Conservation (phyloP, 64 coral and sea anemone genomes). For the Orbicella faveolata region DNA sequence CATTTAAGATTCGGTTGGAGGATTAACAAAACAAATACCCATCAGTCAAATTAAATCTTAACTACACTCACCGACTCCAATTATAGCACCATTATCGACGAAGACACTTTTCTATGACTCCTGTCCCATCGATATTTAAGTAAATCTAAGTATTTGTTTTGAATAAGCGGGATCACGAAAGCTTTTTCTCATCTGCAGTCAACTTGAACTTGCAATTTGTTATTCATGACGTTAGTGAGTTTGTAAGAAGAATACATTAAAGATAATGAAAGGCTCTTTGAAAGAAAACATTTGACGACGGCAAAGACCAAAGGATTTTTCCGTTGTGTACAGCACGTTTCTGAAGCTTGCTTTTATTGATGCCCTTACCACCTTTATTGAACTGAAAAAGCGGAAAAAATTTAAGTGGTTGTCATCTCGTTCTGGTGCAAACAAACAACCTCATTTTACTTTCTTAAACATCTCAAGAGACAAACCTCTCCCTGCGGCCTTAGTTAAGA, state of each 20-base stretch:
- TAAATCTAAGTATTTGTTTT: neutral
- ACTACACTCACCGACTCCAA: neutral
- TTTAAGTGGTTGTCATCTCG: neutral
- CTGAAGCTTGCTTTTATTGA: neutral
- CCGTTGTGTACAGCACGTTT: neutral
- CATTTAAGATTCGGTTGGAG: neutral
- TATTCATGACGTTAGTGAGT: constrained; percentile 11
- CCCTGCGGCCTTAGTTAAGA: neutral
- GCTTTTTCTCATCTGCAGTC: neutral
- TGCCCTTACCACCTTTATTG: neutral
- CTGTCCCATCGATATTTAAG: neutral
- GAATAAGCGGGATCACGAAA: neutral
- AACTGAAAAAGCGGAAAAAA: neutral
- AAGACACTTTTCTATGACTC: neutral
- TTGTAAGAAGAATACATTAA: neutral
- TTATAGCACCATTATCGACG: neutral
- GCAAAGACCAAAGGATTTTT: neutral
- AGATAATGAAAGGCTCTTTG: constrained; percentile 6
- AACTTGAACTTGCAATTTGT: neutral
- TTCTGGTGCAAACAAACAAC: neutral
- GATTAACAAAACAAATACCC: constrained; percentile 28
- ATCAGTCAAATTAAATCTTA: neutral
- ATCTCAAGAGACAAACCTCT: neutral
- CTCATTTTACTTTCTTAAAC: neutral
- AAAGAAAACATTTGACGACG: neutral